Evolutionary conservation across 1,140 invertebrate species (phyloP), one percentile per base, ranked within the genome.

Genomic region (Drusus annulatus): DNA sequence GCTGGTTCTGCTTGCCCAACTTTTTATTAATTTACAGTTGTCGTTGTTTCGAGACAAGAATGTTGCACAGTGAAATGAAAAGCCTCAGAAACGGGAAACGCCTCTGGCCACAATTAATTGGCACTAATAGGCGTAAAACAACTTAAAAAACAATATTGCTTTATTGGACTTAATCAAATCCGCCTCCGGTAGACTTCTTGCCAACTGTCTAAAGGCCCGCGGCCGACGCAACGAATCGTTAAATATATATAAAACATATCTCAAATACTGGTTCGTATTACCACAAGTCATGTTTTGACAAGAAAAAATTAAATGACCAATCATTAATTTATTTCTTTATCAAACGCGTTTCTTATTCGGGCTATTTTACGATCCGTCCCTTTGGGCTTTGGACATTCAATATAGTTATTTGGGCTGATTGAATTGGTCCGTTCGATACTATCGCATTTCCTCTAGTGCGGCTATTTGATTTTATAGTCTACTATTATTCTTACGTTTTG

Each of bases 211-310:
- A 45, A 45, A 10, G 10, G 36, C 36, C 28, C 5, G 23, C 16
- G 50, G 8, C 45, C 0, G 16, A 28, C 51, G 71, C 60, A 56
- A n/a, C 71, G 54, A 75, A 75, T 75, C 52, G 71, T 75, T 75
- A 75, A 75, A 75, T 75, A 7, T 45, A 75, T 75, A 75, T 3
- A 17, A 58, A 21, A 58, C 71, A 60, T 58, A 75, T 75, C 19
- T 31, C 52, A 75, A 54, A 75, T 56, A 75, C 71, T 58, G 54
- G 71, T 75, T 75, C 52, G 36, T 23, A 58, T 56, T 75, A 75
- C 52, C 63, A 54, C 63, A 68, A 78, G 76, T 78, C 76, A 78
- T 78, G 76, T 78, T 78, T 65, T 69, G 76, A 78, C 50, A 68
- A 78, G 63, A 78, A 78, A 69, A 78, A 78, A 68, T 78, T 51